These are phyloP conservation scores for Moxostoma hubbsi DNA, from an alignment of 2,797 vertebrate species.

Conservation along the genomic window DNA sequence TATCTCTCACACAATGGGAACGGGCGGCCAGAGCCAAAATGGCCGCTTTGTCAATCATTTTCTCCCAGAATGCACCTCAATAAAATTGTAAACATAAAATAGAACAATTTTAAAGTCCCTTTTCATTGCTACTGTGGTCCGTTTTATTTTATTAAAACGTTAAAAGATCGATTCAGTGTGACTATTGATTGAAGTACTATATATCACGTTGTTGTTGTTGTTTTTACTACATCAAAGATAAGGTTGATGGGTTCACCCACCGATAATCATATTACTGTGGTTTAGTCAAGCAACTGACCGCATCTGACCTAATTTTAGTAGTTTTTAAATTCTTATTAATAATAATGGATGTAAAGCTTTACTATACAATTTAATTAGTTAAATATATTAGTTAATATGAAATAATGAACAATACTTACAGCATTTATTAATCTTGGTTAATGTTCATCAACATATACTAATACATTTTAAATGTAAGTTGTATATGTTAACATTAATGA, in stretches of 20 bases:
- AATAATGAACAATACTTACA: too few species aligned
- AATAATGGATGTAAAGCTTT: too few species aligned
- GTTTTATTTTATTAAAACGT: not conserved
- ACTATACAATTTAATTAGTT: too few species aligned
- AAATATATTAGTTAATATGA: too few species aligned
- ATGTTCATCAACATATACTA: too few species aligned
- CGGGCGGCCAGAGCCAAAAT: conserved; percentile 76
- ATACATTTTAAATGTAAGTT: too few species aligned
- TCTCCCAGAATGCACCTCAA: conserved; percentile 78
- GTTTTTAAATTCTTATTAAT: not conserved
- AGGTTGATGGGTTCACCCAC: conserved; percentile 1
- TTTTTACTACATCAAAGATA: not conserved
- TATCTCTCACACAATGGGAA: conserved; percentile 83
- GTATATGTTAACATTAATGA: too few species aligned
- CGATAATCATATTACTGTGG: not conserved
- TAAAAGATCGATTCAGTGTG: too few species aligned
- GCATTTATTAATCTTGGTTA: too few species aligned
- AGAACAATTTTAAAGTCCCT: not conserved
- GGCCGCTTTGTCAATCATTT: conserved; percentile 80
- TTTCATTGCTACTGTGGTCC: not conserved
- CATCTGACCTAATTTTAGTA: too few species aligned
- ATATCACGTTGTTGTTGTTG: not conserved
- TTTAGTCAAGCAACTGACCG: too few species aligned
- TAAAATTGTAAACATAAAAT: conserved; percentile 68
- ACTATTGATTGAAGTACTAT: not conserved